Conservation (phyloP, 2,797 vertebrate species). For the Coluber constrictor region DNA sequence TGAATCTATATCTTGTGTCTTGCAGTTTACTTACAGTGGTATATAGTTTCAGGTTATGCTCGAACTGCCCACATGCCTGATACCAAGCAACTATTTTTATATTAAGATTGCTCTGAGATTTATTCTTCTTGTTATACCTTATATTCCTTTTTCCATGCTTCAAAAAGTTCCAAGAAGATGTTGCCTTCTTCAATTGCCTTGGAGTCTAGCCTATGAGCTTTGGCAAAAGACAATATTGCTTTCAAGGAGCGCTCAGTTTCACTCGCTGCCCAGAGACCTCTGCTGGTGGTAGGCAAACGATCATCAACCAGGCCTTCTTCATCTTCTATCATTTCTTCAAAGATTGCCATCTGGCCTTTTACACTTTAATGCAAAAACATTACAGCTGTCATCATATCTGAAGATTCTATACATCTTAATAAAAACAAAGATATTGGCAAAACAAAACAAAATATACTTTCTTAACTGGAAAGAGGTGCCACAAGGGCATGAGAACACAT, state of each 20-base stretch:
- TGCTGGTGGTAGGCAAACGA: slow-evolving; percentile 89
- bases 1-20: neutral
- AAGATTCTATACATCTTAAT: neutral
- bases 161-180: slow-evolving; percentile 93
- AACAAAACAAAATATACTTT: neutral
- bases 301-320: slow-evolving; percentile 95
- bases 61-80: neutral
- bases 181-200: slow-evolving; percentile 88
- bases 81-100: neutral
- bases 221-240: slow-evolving; percentile 88
- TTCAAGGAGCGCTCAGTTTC: slow-evolving; percentile 93
- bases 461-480: neutral
- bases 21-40: neutral
- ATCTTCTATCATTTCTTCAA: slow-evolving; percentile 99
- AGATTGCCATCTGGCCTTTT: slow-evolving; percentile 94
- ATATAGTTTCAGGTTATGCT: neutral
- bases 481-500: neutral
- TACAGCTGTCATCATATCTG: neutral
- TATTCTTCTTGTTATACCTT: slow-evolving; percentile 75
- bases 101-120: neutral
- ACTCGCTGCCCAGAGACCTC: slow-evolving; percentile 92
- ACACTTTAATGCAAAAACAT: slow-evolving; percentile 74
- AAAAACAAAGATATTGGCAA: neutral
- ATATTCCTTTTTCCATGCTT: slow-evolving; percentile 98
- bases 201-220: slow-evolving; percentile 82